phyloP scores from a whole-genome alignment of 2,113 vertebrate species.

The Dipodomys ordii region DNA sequence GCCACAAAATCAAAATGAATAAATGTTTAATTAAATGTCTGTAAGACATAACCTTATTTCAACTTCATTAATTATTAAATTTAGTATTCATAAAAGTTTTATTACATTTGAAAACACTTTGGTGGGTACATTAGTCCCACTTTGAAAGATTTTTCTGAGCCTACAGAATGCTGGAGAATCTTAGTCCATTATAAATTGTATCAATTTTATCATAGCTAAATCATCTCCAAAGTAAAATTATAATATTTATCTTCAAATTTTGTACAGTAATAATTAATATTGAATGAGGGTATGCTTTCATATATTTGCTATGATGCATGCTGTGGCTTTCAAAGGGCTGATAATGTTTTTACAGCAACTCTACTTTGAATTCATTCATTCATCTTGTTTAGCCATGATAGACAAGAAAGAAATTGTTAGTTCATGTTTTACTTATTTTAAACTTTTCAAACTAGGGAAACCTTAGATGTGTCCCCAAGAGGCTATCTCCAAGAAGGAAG shows the following conservation, averaged over 20 bases:
- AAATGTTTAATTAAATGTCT: conserved; percentile 72
- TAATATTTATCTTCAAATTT: background rate
- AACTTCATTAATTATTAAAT: conserved; percentile 68
- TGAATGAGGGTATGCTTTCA: background rate
- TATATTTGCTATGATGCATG: background rate
- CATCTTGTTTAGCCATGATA: background rate
- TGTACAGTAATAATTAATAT: background rate
- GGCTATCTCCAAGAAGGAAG: background rate
- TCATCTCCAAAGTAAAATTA: conserved; percentile 32
- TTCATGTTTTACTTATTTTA: background rate
- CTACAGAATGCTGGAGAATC: background rate
- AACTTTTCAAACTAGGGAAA: background rate
- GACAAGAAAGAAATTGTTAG: background rate
- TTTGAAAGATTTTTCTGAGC: conserved; percentile 1
- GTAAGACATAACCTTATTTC: conserved; percentile 33
- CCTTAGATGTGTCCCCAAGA: background rate
- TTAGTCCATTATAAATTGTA: background rate
- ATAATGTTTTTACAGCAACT: background rate
- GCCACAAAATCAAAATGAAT: conserved; percentile 58
- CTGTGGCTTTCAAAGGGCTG: background rate
- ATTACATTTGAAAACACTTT: conserved; percentile 56
- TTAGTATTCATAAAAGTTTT: conserved; percentile 60
- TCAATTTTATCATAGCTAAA: conserved; percentile 4
- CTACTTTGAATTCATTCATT: background rate
- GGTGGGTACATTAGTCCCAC: background rate